These are phyloP conservation scores for Drosophila lini DNA, from an alignment of 1,140 invertebrate species.

Conservation along the genomic window DNA sequence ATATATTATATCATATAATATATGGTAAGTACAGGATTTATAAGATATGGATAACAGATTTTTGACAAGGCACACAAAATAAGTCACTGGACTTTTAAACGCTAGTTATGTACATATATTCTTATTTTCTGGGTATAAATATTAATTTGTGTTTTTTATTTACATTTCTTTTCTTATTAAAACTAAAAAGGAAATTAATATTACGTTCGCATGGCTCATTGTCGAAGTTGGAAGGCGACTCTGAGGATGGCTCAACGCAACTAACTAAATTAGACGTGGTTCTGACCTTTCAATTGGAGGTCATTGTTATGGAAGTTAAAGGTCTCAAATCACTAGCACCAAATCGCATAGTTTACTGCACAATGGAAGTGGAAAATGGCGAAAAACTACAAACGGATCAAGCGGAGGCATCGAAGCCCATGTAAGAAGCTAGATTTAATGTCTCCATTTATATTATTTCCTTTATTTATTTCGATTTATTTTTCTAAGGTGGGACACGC, in stretches of 20 bases:
- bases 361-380: slow-evolving; percentile 99
- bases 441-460: background rate
- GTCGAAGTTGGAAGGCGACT: slow-evolving; percentile 94
- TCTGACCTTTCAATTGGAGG: slow-evolving; percentile 97
- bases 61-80: background rate
- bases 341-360: slow-evolving; percentile 99
- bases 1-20: background rate
- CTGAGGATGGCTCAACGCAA: slow-evolving; percentile 95
- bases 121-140: background rate
- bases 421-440: slow-evolving; percentile 87
- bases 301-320: slow-evolving; percentile 99
- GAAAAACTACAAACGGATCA: slow-evolving; percentile 99
- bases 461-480: background rate
- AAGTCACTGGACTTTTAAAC: background rate
- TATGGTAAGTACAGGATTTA: background rate
- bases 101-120: background rate
- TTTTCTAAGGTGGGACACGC: slow-evolving; percentile 94
- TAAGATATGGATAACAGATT: background rate
- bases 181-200: slow-evolving; percentile 72
- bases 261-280: slow-evolving; percentile 98
- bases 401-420: slow-evolving; percentile 99
- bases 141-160: background rate
- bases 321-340: slow-evolving; percentile 97
- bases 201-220: slow-evolving; percentile 95
- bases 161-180: slow-evolving; percentile 3